A percentile compares a stretch with the other conserved stretches of the same genome.
Evolutionary conservation across 2,888 invertebrate genomes (phyloP).

Genomic region (Andrena minutula): DNA sequence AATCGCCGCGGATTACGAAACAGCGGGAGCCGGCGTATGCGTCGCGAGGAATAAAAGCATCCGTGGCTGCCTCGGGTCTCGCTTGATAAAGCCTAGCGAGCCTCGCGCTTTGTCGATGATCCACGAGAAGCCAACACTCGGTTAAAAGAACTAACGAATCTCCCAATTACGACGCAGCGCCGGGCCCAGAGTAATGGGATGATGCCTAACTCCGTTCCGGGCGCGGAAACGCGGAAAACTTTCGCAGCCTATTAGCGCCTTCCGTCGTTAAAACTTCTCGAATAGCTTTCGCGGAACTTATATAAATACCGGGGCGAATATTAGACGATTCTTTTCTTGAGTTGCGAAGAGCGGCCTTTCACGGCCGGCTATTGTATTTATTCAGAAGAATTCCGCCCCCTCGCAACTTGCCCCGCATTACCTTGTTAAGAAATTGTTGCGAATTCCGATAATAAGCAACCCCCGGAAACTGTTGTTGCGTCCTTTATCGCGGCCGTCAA

Average conservation of each 20-base stretch:
- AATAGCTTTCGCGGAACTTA: slow-evolving; percentile 59
- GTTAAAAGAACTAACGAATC: slow-evolving; percentile 49
- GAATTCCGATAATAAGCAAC: slow-evolving; percentile 35
- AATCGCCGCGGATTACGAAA: slow-evolving; percentile 63
- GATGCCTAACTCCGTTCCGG: slow-evolving; percentile 48
- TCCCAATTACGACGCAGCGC: slow-evolving; percentile 54
- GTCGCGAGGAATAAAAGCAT: slow-evolving; percentile 12
- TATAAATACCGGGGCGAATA: slow-evolving; percentile 61
- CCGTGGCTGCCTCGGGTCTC: not conserved
- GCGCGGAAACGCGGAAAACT: slow-evolving; percentile 61
- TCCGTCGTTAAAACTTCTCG: slow-evolving; percentile 70
- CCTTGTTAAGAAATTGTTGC: slow-evolving; percentile 58
- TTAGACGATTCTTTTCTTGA: slow-evolving; percentile 55
- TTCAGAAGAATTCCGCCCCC: slow-evolving; percentile 33
- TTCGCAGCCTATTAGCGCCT: slow-evolving; percentile 63
- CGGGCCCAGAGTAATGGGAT: slow-evolving; percentile 9
- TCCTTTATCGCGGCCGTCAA: not conserved
- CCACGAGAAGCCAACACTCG: not conserved
- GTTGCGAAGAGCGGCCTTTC: slow-evolving; percentile 48
- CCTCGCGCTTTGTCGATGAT: slow-evolving; percentile 19
- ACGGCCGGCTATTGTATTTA: slow-evolving; percentile 57
- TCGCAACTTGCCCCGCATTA: slow-evolving; percentile 28
- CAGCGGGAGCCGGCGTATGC: slow-evolving; percentile 54
- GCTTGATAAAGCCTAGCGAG: not conserved
- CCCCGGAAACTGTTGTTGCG: slow-evolving; percentile 4